Percentiles rank a stretch among this genome's conserved stretches.
Conservation (phyloP, 2,113 vertebrate species). For the Sturnira hondurensis region DNA sequence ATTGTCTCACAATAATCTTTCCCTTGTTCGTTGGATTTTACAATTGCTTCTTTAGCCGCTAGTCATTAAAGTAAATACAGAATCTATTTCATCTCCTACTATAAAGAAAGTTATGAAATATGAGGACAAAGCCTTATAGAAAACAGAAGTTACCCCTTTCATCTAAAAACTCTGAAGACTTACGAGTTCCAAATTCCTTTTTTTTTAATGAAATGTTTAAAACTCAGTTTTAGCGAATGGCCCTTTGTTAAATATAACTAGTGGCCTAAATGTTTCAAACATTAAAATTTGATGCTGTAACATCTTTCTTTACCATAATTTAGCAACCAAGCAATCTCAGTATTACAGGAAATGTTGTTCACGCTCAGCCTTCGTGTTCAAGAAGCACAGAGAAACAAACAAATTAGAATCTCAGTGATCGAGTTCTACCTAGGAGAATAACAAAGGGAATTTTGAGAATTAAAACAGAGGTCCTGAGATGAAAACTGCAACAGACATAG, state of each 20-base stretch:
- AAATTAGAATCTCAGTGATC: background rate
- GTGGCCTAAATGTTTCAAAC: background rate
- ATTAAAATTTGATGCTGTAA: background rate
- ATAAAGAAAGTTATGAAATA: background rate
- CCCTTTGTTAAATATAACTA: background rate
- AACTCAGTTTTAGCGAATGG: background rate
- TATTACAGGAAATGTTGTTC: background rate
- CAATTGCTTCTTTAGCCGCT: constrained; percentile 56
- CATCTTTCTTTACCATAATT: background rate
- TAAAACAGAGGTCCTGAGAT: background rate
- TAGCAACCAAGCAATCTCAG: background rate
- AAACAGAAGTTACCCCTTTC: background rate
- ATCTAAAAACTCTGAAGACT: constrained; percentile 28
- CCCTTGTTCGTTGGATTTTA: constrained; percentile 58
- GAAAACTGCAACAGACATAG: background rate
- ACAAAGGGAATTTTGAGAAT: constrained; percentile 4
- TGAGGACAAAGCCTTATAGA: constrained; percentile 4
- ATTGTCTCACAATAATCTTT: constrained; percentile 59
- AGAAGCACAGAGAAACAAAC: background rate
- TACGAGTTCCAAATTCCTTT: background rate
- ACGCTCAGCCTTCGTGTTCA: background rate
- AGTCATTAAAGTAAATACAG: constrained; percentile 60
- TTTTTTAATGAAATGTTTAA: constrained; percentile 7
- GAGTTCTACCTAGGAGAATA: background rate
- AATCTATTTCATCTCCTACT: background rate